These are phyloP conservation scores for Trichonephila inaurata DNA, from an alignment of 1,140 invertebrate species.

Conservation along the genomic window DNA sequence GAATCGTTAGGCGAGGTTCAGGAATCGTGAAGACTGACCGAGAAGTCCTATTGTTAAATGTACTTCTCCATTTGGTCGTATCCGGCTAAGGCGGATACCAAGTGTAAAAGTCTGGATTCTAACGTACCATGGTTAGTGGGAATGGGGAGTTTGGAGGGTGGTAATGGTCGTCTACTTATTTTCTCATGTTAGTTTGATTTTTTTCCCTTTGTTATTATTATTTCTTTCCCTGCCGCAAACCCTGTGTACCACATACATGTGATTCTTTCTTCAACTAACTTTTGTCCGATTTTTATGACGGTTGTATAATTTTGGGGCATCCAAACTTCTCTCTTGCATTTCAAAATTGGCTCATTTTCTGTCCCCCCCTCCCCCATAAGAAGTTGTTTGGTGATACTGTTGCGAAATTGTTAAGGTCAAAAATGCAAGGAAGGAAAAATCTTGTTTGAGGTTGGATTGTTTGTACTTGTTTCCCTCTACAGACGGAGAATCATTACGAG, in stretches of 20 bases:
- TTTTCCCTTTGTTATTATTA: not conserved
- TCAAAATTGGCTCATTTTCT: slow-evolving; percentile 23
- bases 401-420: not conserved
- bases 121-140: not conserved
- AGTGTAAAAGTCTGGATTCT: slow-evolving; percentile 29
- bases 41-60: slow-evolving; percentile 52
- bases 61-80: slow-evolving; percentile 40
- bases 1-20: slow-evolving; percentile 24
- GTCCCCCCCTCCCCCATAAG: not conserved
- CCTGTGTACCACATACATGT: slow-evolving; percentile 17
- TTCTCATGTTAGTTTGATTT: slow-evolving; percentile 1
- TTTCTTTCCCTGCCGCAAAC: not conserved
- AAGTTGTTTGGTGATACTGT: slow-evolving; percentile 4
- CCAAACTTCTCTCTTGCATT: not conserved
- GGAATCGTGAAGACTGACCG: slow-evolving; percentile 42
- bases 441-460: slow-evolving; percentile 9
- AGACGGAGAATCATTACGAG: not conserved
- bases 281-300: not conserved
- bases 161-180: slow-evolving; percentile 31
- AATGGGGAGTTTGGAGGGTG: not conserved
- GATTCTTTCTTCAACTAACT: not conserved
- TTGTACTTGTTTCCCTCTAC: slow-evolving; percentile 1
- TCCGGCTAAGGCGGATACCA: slow-evolving; percentile 52
- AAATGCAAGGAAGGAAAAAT: not conserved
- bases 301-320: not conserved